These are phyloP conservation scores for Grantiella picta DNA, from an alignment of 2,113 vertebrate species.

Conservation along the genomic window DNA sequence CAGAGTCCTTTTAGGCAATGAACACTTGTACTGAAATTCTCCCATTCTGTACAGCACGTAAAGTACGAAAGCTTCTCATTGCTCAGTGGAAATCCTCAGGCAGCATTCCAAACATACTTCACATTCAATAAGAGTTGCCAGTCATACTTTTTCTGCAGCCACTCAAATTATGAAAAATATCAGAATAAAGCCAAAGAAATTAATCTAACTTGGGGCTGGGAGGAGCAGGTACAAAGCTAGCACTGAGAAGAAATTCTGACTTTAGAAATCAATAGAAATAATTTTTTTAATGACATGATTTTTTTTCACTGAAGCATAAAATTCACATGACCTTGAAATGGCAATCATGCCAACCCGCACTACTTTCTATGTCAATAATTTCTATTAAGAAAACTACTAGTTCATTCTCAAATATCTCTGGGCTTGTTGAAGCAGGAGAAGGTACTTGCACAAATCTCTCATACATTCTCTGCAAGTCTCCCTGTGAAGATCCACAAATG, in stretches of 20 bases:
- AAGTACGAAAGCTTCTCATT: background rate
- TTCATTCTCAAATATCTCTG: background rate
- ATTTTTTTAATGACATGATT: background rate
- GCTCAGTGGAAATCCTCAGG: constrained; percentile 2
- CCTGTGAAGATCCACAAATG: background rate
- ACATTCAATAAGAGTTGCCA: background rate
- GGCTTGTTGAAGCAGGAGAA: background rate
- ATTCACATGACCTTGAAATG: background rate
- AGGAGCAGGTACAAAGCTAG: background rate
- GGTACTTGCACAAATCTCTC: background rate
- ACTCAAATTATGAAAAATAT: background rate
- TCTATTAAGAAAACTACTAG: background rate
- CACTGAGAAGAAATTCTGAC: background rate
- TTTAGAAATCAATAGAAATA: background rate
- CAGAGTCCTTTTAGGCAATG: background rate
- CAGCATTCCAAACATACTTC: constrained; percentile 42
- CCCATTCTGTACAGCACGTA: background rate
- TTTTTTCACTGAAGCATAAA: background rate
- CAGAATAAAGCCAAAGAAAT: background rate
- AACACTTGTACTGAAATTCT: background rate
- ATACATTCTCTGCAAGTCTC: background rate
- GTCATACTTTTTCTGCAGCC: background rate
- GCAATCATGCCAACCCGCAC: background rate
- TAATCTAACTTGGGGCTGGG: background rate
- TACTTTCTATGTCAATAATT: background rate